A percentile compares a stretch with the other conserved stretches of the same genome.
Conservation (phyloP, 2,888 invertebrate genomes). For the Parnassius smintheus region DNA sequence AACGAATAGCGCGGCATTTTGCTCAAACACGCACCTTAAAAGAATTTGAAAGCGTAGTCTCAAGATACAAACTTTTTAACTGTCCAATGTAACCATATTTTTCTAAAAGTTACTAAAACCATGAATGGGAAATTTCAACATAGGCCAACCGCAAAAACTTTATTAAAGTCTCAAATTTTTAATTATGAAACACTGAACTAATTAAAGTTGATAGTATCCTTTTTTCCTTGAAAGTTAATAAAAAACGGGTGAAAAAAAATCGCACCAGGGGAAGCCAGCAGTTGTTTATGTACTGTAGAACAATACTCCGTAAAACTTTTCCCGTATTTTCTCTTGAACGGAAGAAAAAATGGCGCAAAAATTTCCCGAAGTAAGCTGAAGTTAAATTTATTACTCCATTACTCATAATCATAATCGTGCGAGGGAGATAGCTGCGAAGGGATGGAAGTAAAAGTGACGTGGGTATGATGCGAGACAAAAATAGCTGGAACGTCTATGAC, state of each 20-base stretch:
- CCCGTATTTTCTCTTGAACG: conserved; percentile 38
- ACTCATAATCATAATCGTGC: conserved; percentile 60
- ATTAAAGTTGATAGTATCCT: conserved; percentile 4
- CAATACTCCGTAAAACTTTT: conserved; percentile 37
- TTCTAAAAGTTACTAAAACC: not conserved
- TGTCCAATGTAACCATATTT: too few species aligned
- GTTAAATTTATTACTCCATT: conserved; percentile 52
- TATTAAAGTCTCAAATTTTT: not conserved
- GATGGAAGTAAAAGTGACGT: conserved; percentile 31
- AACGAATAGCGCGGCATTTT: too few species aligned
- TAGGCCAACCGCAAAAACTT: not conserved
- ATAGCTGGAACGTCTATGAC: conserved; percentile 33
- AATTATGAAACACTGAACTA: conserved; percentile 7
- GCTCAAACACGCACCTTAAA: too few species aligned
- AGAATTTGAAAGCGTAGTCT: too few species aligned
- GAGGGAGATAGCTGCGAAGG: conserved; percentile 41
- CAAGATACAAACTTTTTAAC: too few species aligned
- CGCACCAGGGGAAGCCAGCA: conserved; percentile 34
- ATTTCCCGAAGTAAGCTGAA: conserved; percentile 41
- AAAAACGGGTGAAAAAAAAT: conserved; percentile 29
- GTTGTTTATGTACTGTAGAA: conserved; percentile 33
- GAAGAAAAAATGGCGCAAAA: conserved; percentile 33
- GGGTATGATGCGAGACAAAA: conserved; percentile 36
- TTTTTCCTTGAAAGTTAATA: conserved; percentile 18
- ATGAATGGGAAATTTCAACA: not conserved